These are phyloP conservation scores for Heliconius ismenius DNA, from an alignment of 2,888 invertebrate genomes.

Conservation along the genomic window DNA sequence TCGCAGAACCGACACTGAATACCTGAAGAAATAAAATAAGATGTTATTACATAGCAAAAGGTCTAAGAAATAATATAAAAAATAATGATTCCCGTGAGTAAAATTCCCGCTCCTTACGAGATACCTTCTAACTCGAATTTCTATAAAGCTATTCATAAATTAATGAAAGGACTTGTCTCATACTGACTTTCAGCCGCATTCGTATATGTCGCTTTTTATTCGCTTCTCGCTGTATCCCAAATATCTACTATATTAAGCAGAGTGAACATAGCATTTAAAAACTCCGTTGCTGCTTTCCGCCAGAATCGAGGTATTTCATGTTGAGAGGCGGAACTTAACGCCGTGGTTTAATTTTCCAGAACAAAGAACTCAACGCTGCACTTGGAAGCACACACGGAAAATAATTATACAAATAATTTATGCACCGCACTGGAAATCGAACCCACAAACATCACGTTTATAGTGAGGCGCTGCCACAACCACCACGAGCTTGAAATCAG, in stretches of 20 bases:
- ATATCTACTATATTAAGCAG: too few species aligned
- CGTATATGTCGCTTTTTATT: neutral
- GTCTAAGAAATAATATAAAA: constrained; percentile 4
- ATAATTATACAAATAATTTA: too few species aligned
- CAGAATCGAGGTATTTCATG: neutral
- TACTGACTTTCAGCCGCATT: neutral
- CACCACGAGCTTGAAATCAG: too few species aligned
- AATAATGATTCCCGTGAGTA: neutral
- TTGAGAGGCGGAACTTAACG: neutral
- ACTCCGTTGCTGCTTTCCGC: neutral
- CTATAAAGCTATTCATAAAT: constrained; percentile 7
- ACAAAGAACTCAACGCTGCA: too few species aligned
- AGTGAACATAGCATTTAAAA: too few species aligned
- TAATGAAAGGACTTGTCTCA: constrained; percentile 1
- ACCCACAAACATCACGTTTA: too few species aligned
- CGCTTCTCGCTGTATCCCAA: too few species aligned
- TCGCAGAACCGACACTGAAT: neutral
- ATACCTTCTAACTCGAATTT: neutral
- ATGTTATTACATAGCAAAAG: constrained; percentile 1
- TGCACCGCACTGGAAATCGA: too few species aligned
- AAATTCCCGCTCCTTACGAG: neutral
- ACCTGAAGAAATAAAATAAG: neutral
- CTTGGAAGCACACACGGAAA: too few species aligned
- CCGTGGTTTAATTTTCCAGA: neutral
- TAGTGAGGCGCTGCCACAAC: too few species aligned